A percentile compares a stretch with the other conserved stretches of the same genome.
phyloP scores from a whole-genome alignment of 1,140 invertebrate genomes.

The Sycobia sp. region DNA sequence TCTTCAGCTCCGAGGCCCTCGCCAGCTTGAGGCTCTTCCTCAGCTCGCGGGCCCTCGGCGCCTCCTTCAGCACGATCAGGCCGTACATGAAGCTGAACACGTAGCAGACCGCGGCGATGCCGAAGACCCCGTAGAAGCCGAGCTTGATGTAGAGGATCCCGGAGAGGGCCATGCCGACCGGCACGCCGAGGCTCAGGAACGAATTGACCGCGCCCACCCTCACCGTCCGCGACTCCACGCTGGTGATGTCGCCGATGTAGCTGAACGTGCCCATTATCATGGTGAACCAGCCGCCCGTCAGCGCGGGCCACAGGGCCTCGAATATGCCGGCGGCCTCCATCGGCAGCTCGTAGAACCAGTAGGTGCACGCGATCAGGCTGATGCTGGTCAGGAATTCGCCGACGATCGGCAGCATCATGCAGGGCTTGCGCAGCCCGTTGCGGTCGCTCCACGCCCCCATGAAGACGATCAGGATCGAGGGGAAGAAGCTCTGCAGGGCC shows the following conservation, averaged over 20 bases:
- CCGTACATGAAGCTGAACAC: conserved; percentile 77
- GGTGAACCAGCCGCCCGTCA: conserved; percentile 85
- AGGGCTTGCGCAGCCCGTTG: conserved; percentile 77
- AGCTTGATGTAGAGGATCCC: conserved; percentile 73
- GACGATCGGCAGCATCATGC: conserved; percentile 81
- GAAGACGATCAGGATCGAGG: conserved; percentile 77
- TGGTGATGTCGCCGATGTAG: conserved; percentile 85
- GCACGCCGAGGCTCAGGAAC: conserved; percentile 79
- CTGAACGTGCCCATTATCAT: conserved; percentile 90
- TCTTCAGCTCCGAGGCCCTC: conserved; percentile 23
- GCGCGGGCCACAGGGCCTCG: conserved; percentile 76
- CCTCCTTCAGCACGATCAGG: conserved; percentile 68
- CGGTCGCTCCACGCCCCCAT: conserved; percentile 80
- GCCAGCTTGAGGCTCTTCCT: conserved; percentile 20
- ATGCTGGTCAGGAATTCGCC: conserved; percentile 79
- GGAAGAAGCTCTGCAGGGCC: conserved; percentile 74
- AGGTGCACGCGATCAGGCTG: conserved; percentile 79
- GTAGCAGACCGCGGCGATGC: conserved; percentile 74
- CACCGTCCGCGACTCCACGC: conserved; percentile 77
- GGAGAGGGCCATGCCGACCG: conserved; percentile 77
- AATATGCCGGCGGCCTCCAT: conserved; percentile 78
- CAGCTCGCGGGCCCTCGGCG: conserved; percentile 50
- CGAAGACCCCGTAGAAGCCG: conserved; percentile 80
- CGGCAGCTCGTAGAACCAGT: conserved; percentile 76
- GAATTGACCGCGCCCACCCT: conserved; percentile 84